Conservation (phyloP, 1,140 invertebrate genomes). For the Halesus radiatus region DNA sequence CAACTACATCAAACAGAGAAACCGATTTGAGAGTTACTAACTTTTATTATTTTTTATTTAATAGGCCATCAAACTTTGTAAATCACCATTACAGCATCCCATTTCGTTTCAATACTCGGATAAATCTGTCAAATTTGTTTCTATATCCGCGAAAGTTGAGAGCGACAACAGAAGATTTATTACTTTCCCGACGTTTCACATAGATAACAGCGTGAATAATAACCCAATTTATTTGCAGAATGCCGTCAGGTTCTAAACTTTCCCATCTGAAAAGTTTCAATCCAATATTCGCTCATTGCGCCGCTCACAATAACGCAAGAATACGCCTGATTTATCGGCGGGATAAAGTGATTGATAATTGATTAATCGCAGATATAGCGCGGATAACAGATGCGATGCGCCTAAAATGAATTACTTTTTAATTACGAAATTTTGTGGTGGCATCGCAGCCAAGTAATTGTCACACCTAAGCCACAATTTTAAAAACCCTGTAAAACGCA, state of each 20-base stretch:
- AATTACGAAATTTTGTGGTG: not conserved
- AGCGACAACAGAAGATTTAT: conserved; percentile 42
- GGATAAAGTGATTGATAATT: not conserved
- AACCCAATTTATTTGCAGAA: conserved; percentile 33
- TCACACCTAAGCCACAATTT: not conserved
- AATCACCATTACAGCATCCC: conserved; percentile 14
- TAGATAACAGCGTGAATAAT: conserved; percentile 42
- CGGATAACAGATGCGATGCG: not conserved
- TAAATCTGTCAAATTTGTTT: conserved; percentile 42
- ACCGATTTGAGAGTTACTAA: no score
- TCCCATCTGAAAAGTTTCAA: conserved; percentile 17
- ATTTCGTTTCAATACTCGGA: conserved; percentile 31
- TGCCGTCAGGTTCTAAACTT: conserved; percentile 32
- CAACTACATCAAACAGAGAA: no score
- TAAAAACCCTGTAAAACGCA: no score
- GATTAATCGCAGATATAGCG: not conserved
- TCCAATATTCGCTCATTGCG: conserved; percentile 31
- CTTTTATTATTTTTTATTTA: conserved; percentile 15
- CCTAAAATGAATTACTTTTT: not conserved
- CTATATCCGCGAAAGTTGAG: conserved; percentile 21
- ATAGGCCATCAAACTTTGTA: conserved; percentile 25
- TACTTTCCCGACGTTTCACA: conserved; percentile 36
- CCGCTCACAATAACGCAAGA: conserved; percentile 12
- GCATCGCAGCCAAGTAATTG: not conserved
- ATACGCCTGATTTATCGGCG: not conserved